Base-by-base conservation (phyloP, 2,113 vertebrate genomes). In the Aleadryas rufinucha region DNA sequence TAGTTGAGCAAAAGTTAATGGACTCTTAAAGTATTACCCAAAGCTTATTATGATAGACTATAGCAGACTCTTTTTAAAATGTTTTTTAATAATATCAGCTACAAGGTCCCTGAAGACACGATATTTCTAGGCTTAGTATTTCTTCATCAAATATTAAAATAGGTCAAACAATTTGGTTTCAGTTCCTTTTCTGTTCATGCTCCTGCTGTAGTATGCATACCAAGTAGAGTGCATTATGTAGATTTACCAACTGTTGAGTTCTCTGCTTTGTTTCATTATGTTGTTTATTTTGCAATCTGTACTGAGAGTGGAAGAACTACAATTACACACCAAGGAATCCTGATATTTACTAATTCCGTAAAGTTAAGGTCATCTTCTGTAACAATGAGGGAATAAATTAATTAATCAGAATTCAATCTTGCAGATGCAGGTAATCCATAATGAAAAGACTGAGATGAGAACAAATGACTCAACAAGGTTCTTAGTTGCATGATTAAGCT, bases 71-170 rank as follows among this genome's bases (percentile, higher is more conserved):
- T 69, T 86, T 95, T 78, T 6, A 90, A 92, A 78, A 90, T 95
- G 39, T 86, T 95, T 94, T 97, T 90, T 57, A 96, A 90, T 89
- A 92, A 84, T 74, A 97, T 92, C 71, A 95, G 47, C 72, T 92
- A 50, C 80, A 91, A 89, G 66, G n/a, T 61, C 90, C 80, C 86
- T 70, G 53, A 66, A 94, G 87, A 95, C 85, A 79, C 68, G 70
- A 41, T 96, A 87, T 91, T 96, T 77, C 68, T 77, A 80, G 42
- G 71, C 54, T 93, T 72, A 85, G 41, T 52, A 85, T 86, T 95
- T 86, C 91, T 85, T 96, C 89, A 95, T 96, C 90, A 95, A 97
- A 95, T 96, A 97, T 97, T 96, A 95, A 97, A 97, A 96, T 89
- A 93, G 74, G 84, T 94, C 86, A 94, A 93, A 39, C 47, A 91